A percentile compares a stretch with the other conserved stretches of the same genome.
phyloP scores from a whole-genome alignment of 2,888 invertebrate species.

The Synanthedon myopaeformis region DNA sequence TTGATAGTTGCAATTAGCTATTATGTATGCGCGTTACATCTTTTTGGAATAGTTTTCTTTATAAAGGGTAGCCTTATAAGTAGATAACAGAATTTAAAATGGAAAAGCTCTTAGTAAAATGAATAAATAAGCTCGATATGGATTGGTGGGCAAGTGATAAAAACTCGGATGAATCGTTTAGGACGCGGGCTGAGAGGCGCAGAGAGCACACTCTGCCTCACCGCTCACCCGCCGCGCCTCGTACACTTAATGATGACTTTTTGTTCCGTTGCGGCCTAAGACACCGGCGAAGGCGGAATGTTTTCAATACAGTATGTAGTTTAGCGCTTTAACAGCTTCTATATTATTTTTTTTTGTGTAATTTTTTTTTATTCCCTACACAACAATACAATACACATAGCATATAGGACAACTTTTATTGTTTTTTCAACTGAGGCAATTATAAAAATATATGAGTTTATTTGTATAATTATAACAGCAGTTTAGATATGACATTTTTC shows the following conservation, averaged over 20 bases:
- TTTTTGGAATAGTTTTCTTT: not conserved
- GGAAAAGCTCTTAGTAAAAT: constrained; percentile 40
- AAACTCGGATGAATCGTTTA: constrained; percentile 59
- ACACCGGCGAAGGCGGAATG: not conserved
- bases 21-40: not conserved
- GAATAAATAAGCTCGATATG: constrained; percentile 54
- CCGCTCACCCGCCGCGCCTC: constrained; percentile 42
- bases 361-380: too few relatives aligned
- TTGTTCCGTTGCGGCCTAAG: constrained; percentile 31
- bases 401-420: too few relatives aligned
- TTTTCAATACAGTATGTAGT: too few relatives aligned
- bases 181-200: constrained; percentile 44
- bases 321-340: too few relatives aligned
- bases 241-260: constrained; percentile 65
- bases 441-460: too few relatives aligned
- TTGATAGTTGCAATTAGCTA: not conserved
- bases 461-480: too few relatives aligned
- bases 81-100: constrained; percentile 24
- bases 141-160: constrained; percentile 52
- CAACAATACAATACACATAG: too few relatives aligned
- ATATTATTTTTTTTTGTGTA: too few relatives aligned
- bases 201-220: constrained; percentile 10
- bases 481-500: too few relatives aligned
- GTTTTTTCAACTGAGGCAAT: too few relatives aligned
- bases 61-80: constrained; percentile 6